Conservation (phyloP, 2,113 vertebrate species). For the Lamprotornis superbus region DNA sequence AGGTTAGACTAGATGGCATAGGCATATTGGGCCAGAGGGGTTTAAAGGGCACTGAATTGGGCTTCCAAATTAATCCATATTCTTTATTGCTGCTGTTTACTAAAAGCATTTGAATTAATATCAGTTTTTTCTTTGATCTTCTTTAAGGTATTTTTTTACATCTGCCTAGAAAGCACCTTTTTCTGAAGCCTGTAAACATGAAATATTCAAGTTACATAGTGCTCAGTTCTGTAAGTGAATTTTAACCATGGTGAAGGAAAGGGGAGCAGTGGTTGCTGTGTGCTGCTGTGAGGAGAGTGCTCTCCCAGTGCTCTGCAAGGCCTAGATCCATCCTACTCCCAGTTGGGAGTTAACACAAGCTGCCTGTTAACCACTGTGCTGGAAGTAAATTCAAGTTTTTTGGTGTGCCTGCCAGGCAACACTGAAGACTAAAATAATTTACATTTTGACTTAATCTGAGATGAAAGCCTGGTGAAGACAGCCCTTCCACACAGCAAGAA, state of each 20-base stretch:
- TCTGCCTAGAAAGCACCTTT: not conserved
- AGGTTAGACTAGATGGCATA: not conserved
- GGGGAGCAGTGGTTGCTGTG: accelerated
- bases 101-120: not conserved
- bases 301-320: not conserved
- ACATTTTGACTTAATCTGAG: not conserved
- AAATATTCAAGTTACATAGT: not conserved
- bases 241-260: not conserved
- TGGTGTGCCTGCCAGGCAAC: not conserved
- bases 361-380: not conserved
- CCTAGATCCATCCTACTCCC: not conserved
- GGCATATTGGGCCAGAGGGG: not conserved
- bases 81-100: not conserved
- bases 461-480: not conserved
- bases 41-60: not conserved
- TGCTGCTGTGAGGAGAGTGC: not conserved
- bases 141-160: not conserved
- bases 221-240: not conserved
- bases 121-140: not conserved
- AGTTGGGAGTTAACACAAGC: not conserved
- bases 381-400: not conserved
- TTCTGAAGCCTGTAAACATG: not conserved
- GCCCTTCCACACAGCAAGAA: not conserved
- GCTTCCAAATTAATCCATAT: not conserved
- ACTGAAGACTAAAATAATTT: not conserved